Percentiles rank a stretch among this genome's conserved stretches.
These are phyloP conservation scores for Arvicola amphibius DNA, from an alignment of 2,797 vertebrate genomes.

Conservation along the genomic window DNA sequence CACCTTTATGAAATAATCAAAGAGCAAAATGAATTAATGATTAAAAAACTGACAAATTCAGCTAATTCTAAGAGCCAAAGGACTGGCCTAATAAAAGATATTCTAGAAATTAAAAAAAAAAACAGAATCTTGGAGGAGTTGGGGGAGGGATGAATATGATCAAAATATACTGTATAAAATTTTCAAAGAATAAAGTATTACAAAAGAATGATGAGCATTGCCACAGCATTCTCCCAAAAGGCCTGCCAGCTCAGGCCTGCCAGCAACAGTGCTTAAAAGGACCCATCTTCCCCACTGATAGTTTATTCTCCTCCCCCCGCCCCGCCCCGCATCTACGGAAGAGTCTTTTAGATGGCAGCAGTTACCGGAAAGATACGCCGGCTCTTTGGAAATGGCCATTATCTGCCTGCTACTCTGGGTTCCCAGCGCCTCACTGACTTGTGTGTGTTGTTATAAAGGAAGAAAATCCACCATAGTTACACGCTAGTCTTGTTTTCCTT, in stretches of 20 bases:
- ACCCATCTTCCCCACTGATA: neutral
- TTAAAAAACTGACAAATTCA: neutral
- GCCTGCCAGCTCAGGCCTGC: neutral
- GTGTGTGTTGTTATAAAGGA: neutral
- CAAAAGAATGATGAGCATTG: neutral
- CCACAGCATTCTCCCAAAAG: neutral
- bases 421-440: neutral
- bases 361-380: neutral
- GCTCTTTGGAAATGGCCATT: neutral
- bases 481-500: neutral
- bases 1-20: neutral
- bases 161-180: neutral
- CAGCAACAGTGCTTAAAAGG: neutral
- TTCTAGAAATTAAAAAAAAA: neutral
- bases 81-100: neutral
- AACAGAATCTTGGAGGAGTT: neutral
- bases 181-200: neutral
- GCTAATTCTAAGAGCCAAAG: neutral
- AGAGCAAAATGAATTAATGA: neutral
- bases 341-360: neutral
- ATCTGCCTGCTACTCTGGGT: too few species aligned
- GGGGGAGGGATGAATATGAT: neutral
- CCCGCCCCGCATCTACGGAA: neutral
- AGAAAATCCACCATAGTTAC: neutral
- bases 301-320: too few species aligned